A percentile compares a stretch with the other conserved stretches of the same genome.
Evolutionary conservation across 2,113 vertebrate species (phyloP).

Genomic region (Saccopteryx bilineata): DNA sequence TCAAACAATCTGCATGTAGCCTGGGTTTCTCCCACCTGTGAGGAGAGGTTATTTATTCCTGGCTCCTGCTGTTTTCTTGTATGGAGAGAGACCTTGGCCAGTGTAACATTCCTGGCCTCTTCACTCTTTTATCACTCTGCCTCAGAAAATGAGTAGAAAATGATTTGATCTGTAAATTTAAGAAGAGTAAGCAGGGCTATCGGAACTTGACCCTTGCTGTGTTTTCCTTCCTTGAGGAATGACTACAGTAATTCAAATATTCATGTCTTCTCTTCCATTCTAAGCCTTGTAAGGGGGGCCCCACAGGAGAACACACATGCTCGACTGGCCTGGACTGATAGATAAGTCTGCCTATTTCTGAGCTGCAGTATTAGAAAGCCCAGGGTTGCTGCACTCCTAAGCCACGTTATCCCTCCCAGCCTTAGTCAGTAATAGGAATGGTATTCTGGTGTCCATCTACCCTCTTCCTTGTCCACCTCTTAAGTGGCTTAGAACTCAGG

Average conservation of each 20-base stretch:
- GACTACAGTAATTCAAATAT: neutral
- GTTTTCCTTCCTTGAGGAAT: neutral
- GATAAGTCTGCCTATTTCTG: neutral
- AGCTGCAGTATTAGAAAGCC: neutral
- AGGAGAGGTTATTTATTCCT: neutral
- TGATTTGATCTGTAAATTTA: neutral
- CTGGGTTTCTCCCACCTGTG: neutral
- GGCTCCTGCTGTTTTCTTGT: neutral
- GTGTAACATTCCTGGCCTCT: neutral
- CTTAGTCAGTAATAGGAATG: neutral
- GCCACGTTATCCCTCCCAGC: neutral
- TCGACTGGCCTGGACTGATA: neutral
- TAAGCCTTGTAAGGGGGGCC: neutral
- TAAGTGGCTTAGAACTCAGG: constrained; percentile 50
- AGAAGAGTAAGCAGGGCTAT: neutral
- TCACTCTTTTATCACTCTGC: neutral
- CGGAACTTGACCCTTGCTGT: neutral
- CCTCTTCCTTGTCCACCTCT: neutral
- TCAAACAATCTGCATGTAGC: neutral
- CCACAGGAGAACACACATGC: neutral
- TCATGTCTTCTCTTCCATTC: neutral
- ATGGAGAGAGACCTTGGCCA: neutral
- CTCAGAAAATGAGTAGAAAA: neutral
- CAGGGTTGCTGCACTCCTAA: neutral
- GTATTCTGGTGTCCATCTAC: constrained; percentile 43